Conservation (phyloP, 2,113 vertebrate genomes). For the Atractosteus spatula region DNA sequence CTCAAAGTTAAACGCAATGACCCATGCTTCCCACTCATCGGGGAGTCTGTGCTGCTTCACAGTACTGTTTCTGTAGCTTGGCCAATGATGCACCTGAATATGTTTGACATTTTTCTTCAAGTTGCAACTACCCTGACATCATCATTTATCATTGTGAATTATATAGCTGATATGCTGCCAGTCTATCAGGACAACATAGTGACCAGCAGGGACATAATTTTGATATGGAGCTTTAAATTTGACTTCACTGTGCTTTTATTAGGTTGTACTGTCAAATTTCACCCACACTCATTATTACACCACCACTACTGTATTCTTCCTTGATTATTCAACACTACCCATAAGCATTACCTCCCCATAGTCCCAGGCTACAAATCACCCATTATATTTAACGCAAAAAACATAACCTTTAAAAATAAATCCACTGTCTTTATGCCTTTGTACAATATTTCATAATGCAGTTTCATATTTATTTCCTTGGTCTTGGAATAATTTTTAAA, state of each 20-base stretch:
- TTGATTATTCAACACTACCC: not conserved
- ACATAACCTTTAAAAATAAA: too few species aligned
- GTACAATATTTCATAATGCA: too few species aligned
- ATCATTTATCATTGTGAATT: not conserved
- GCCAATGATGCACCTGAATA: not conserved
- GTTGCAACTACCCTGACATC: not conserved
- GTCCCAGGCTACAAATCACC: too few species aligned
- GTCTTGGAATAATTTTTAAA: too few species aligned
- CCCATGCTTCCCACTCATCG: not conserved
- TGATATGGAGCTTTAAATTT: not conserved
- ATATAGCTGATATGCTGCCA: not conserved
- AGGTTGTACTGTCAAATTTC: not conserved
- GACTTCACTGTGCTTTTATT: not conserved
- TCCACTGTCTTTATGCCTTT: too few species aligned
- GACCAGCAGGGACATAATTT: not conserved
- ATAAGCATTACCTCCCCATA: too few species aligned
- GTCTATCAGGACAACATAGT: not conserved
- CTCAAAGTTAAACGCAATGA: not conserved
- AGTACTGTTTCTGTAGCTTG: not conserved
- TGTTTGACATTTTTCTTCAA: slow-evolving; percentile 7
- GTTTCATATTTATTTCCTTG: too few species aligned
- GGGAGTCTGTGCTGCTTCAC: not conserved
- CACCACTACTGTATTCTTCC: not conserved
- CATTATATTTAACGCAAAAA: too few species aligned
- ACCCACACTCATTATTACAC: not conserved